phyloP scores from a whole-genome alignment of 2,113 vertebrate species.

The Callipepla californica region DNA sequence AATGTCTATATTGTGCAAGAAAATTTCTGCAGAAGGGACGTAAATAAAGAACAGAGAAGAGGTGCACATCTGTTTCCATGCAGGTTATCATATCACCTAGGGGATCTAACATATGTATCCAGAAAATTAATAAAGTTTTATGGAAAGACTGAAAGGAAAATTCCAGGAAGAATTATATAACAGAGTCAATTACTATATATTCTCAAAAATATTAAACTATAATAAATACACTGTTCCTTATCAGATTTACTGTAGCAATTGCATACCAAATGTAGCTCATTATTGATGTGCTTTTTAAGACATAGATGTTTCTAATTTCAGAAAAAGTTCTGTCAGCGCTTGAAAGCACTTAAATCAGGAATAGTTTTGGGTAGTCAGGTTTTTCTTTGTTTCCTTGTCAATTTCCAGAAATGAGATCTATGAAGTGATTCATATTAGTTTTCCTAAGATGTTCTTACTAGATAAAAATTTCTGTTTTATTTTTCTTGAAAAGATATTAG shows the following conservation, averaged over 20 bases:
- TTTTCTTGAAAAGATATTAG: neutral
- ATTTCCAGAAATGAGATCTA: neutral
- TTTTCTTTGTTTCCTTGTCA: neutral
- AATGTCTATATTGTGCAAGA: neutral
- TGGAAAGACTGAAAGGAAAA: neutral
- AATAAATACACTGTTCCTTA: constrained; percentile 23
- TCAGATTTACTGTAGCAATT: constrained; percentile 3
- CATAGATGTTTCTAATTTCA: neutral
- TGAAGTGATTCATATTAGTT: neutral
- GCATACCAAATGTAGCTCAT: neutral
- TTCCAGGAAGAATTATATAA: constrained; percentile 10
- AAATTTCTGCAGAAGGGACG: neutral
- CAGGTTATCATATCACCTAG: neutral
- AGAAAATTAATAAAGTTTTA: constrained; percentile 31
- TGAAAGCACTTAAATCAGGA: neutral
- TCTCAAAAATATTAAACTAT: neutral
- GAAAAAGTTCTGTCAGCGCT: neutral
- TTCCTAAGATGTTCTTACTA: neutral
- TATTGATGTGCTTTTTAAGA: constrained; percentile 24
- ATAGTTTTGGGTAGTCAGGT: neutral
- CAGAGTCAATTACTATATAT: neutral
- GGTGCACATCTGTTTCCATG: neutral
- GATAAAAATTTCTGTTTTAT: neutral
- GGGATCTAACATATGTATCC: neutral
- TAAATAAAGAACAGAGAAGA: neutral